Conservation (phyloP, 2,113 vertebrate genomes). For the Limnothrissa miodon region DNA sequence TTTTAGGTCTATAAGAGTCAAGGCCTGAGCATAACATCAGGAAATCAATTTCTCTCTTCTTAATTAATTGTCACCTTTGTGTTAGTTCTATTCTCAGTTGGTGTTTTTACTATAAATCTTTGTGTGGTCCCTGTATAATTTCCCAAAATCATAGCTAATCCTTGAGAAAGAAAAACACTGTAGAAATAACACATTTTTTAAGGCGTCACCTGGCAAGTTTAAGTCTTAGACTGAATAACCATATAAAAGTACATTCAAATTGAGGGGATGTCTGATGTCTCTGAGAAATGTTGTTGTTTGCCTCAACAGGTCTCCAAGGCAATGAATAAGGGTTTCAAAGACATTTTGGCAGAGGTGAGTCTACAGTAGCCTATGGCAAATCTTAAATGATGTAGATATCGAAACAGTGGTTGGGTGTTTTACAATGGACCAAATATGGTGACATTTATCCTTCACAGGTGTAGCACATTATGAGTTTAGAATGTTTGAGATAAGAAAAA, state of each 20-base stretch:
- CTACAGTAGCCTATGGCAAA: not conserved
- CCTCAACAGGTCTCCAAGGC: not conserved
- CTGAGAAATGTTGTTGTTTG: not conserved
- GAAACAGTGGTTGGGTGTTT: not conserved
- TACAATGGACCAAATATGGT: not conserved
- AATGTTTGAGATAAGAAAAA: conserved; percentile 30
- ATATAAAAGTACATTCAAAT: not conserved
- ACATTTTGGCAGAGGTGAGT: not conserved
- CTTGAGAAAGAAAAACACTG: not conserved
- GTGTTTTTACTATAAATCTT: too few species aligned
- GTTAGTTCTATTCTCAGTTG: too few species aligned
- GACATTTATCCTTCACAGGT: conserved; percentile 11
- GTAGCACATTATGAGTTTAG: conserved; percentile 20
- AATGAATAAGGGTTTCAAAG: not conserved
- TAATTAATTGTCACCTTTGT: not conserved
- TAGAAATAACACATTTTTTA: not conserved
- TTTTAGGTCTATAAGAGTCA: not conserved
- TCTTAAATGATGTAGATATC: not conserved
- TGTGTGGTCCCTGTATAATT: not conserved
- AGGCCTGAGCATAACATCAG: not conserved
- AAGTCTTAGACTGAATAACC: not conserved
- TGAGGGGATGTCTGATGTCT: not conserved
- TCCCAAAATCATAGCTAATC: not conserved
- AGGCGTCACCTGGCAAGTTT: not conserved
- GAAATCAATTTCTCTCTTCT: not conserved